A percentile compares a stretch with the other conserved stretches of the same genome.
Evolutionary conservation across 1,140 invertebrate species (phyloP).

Genomic region (Phocides pigmalion): DNA sequence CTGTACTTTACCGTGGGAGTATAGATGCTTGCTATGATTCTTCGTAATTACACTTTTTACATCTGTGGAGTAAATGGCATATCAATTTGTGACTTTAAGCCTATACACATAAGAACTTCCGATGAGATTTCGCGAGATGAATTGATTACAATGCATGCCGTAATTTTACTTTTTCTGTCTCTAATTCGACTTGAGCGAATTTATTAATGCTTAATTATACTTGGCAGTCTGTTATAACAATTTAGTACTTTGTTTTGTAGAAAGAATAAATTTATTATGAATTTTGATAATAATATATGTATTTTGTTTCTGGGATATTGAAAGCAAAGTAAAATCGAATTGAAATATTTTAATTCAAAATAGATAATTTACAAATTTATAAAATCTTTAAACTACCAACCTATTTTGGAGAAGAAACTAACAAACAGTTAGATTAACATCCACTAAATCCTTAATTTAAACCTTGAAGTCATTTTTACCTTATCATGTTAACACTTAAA

Average conservation of each 20-base stretch:
- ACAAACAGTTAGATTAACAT: too few species aligned
- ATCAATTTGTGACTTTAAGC: constrained; percentile 20
- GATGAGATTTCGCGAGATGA: constrained; percentile 25
- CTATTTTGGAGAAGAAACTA: too few species aligned
- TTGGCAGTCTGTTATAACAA: background rate
- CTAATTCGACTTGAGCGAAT: constrained; percentile 8
- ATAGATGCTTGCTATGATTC: constrained; percentile 24
- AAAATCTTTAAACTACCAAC: too few species aligned
- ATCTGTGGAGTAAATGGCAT: constrained; percentile 11
- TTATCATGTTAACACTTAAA: too few species aligned
- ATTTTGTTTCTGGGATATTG: too few species aligned
- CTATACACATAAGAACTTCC: constrained; percentile 15
- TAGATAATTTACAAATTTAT: too few species aligned
- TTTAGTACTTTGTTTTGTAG: background rate
- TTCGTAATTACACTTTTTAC: constrained; percentile 30
- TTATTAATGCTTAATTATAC: constrained; percentile 16
- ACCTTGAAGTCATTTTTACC: too few species aligned
- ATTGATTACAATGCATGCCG: constrained; percentile 20
- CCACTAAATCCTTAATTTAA: too few species aligned
- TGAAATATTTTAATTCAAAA: too few species aligned
- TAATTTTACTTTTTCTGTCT: constrained; percentile 11
- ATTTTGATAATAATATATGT: too few species aligned
- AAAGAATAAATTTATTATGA: too few species aligned
- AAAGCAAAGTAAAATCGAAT: too few species aligned
- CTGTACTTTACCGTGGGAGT: constrained; percentile 34